Evolutionary conservation across 2,113 vertebrate species (phyloP).

Genomic region (Casuarius casuarius): DNA sequence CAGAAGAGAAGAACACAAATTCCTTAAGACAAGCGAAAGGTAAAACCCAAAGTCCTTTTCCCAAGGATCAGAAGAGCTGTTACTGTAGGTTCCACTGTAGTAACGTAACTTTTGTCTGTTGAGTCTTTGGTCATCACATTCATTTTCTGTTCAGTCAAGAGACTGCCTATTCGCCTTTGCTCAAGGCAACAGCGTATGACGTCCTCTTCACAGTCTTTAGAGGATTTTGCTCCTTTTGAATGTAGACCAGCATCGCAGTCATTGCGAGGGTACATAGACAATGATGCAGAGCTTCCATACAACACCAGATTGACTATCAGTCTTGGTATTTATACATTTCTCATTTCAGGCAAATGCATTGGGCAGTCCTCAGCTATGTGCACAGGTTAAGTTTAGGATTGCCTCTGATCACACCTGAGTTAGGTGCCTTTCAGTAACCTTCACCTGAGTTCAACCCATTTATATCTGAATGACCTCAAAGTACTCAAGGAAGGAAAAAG

Average conservation of each 20-base stretch:
- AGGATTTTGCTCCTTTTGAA: not conserved
- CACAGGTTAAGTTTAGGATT: not conserved
- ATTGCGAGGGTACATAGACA: not conserved
- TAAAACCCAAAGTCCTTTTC: not conserved
- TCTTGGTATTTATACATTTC: not conserved
- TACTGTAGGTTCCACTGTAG: fast-evolving
- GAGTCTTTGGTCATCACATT: not conserved
- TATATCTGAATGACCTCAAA: not conserved
- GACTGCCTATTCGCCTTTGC: not conserved
- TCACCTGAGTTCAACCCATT: not conserved
- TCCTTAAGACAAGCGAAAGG: not conserved
- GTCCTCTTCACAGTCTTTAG: not conserved
- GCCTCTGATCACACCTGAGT: not conserved
- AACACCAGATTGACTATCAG: not conserved
- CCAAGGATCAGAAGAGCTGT: not conserved
- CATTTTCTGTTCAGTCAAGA: not conserved
- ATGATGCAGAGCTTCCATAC: not conserved
- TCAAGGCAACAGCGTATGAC: not conserved
- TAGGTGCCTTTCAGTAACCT: not conserved
- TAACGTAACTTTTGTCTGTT: not conserved
- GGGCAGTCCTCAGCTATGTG: not conserved
- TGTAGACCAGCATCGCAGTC: not conserved
- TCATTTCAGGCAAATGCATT: not conserved
- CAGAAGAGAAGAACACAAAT: not conserved
- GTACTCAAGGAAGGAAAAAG: not conserved